A percentile compares a stretch with the other conserved stretches of the same genome.
phyloP scores from a whole-genome alignment of 2,888 invertebrate species.

The Euzophera pinguis region DNA sequence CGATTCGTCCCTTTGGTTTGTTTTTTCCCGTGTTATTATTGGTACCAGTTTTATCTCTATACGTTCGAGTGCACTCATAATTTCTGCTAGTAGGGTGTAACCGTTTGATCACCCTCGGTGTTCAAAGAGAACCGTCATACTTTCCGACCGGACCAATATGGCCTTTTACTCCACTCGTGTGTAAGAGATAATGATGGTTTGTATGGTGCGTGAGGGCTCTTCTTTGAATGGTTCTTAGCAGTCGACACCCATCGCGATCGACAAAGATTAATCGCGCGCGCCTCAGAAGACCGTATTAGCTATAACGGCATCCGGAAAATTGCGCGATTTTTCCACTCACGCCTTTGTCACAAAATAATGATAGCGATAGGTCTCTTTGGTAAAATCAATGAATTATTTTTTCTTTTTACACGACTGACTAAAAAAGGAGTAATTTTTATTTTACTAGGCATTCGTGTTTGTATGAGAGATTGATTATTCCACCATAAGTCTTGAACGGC shows the following conservation, averaged over 20 bases:
- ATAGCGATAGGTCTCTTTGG: not conserved
- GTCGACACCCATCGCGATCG: constrained; percentile 60
- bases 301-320: constrained; percentile 74
- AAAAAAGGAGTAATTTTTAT: no score
- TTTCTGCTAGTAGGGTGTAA: constrained; percentile 42
- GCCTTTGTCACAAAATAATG: constrained; percentile 21
- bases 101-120: constrained; percentile 43
- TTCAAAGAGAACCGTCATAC: constrained; percentile 46
- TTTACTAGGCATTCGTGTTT: no score
- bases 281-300: constrained; percentile 68
- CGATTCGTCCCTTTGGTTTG: constrained; percentile 11
- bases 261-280: constrained; percentile 71
- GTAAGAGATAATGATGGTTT: constrained; percentile 40
- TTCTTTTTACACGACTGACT: no score
- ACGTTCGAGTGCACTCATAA: constrained; percentile 53
- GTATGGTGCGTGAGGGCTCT: constrained; percentile 45
- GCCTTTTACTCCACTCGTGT: constrained; percentile 27
- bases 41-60: constrained; percentile 41
- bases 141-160: constrained; percentile 35
- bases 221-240: constrained; percentile 47
- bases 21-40: constrained; percentile 24
- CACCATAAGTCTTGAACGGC: no score
- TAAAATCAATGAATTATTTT: not conserved
- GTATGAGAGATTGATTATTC: no score
- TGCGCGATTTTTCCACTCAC: constrained; percentile 68